Evolutionary conservation across 2,113 vertebrate species (phyloP).

Genomic region (Nannobrachium achirus): DNA sequence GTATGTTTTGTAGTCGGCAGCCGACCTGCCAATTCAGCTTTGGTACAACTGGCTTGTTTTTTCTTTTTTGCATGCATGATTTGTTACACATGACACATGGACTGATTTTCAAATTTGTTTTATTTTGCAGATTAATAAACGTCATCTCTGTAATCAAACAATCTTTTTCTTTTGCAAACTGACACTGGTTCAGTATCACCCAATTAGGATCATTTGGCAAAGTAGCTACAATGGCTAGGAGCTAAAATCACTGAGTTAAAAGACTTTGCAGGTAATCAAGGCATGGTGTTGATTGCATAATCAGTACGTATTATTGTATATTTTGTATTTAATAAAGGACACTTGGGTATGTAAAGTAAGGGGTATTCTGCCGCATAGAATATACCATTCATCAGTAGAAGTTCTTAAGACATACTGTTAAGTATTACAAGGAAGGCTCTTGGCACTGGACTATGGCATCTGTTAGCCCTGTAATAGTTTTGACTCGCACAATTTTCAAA

Average conservation of each 20-base stretch:
- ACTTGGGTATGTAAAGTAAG: slow-evolving; percentile 43
- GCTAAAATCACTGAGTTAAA: slow-evolving; percentile 31
- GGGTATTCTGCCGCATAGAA: not conserved
- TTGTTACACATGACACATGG: slow-evolving; percentile 21
- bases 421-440: too few relatives aligned
- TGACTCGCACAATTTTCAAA: too few relatives aligned
- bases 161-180: slow-evolving; percentile 21
- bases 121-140: slow-evolving; percentile 24
- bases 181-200: not conserved
- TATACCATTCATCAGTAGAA: not conserved
- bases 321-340: slow-evolving; percentile 43
- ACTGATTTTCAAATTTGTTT: slow-evolving; percentile 9
- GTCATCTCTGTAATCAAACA: slow-evolving; percentile 22
- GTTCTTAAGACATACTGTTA: too few relatives aligned
- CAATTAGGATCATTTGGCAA: slow-evolving; percentile 28
- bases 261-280: slow-evolving; percentile 47
- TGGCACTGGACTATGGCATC: slow-evolving; percentile 39
- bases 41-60: not conserved
- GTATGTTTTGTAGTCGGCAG: slow-evolving; percentile 42
- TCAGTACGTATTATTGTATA: slow-evolving; percentile 7
- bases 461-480: slow-evolving; percentile 16
- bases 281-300: slow-evolving; percentile 65
- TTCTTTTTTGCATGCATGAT: slow-evolving; percentile 3
- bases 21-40: slow-evolving; percentile 17
- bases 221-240: slow-evolving; percentile 15